A percentile compares a stretch with the other conserved stretches of the same genome.
phyloP scores from a whole-genome alignment of 1,140 invertebrate species.

The Chrysoperla carnea region DNA sequence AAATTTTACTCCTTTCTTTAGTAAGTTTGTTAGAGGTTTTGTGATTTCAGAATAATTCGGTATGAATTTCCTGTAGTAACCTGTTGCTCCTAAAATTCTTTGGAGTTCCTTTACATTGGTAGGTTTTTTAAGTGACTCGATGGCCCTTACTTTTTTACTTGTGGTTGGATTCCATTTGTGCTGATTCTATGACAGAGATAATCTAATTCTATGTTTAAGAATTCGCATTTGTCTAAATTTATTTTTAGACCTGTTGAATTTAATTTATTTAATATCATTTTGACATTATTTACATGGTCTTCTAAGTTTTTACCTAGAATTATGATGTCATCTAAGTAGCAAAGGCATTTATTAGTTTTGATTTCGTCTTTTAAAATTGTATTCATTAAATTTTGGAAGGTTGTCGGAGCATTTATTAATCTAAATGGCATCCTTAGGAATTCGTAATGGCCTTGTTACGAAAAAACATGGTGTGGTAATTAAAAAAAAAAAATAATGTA shows the following conservation, averaged over 20 bases:
- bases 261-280: background rate
- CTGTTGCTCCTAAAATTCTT: constrained; percentile 20
- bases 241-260: background rate
- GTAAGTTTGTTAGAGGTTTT: constrained; percentile 14
- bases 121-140: constrained; percentile 19
- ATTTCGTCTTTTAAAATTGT: too few species aligned
- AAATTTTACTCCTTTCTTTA: constrained; percentile 10
- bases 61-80: constrained; percentile 23
- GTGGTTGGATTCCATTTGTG: constrained; percentile 17
- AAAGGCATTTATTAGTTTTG: too few species aligned
- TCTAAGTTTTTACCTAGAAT: too few species aligned
- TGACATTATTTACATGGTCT: background rate
- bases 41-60: constrained; percentile 15
- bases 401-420: too few species aligned
- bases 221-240: background rate
- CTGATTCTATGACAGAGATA: constrained; percentile 23
- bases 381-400: too few species aligned
- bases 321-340: too few species aligned
- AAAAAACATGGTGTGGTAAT: too few species aligned
- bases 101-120: constrained; percentile 19
- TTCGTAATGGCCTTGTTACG: too few species aligned
- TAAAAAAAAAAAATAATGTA: too few species aligned
- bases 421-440: too few species aligned
- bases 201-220: constrained; percentile 16
- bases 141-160: constrained; percentile 17